phyloP scores from a whole-genome alignment of 2,888 invertebrate species.

The Tachystola acroxantha region DNA sequence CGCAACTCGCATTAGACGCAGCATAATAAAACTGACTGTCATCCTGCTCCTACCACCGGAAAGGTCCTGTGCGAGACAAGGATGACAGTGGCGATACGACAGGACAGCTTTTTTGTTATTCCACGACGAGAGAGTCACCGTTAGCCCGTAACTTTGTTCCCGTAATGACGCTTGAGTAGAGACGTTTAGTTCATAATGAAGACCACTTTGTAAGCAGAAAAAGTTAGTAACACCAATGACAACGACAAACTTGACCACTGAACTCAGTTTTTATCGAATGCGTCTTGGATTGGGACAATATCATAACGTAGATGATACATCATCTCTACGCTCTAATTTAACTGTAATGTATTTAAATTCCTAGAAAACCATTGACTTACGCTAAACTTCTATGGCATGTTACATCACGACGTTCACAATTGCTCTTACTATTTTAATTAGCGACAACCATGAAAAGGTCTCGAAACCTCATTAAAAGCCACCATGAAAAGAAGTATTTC shows the following conservation, averaged over 20 bases:
- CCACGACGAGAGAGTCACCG: constrained; percentile 54
- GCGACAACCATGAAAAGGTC: constrained; percentile 18
- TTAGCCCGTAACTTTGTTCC: constrained; percentile 60
- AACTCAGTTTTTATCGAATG: no score
- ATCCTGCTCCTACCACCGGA: constrained; percentile 50
- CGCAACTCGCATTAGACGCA: constrained; percentile 62
- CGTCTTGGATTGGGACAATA: no score
- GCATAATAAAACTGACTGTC: constrained; percentile 52
- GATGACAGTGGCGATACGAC: constrained; percentile 43
- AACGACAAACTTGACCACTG: no score
- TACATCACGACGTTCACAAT: no score
- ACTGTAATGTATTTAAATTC: no score
- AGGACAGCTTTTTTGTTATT: constrained; percentile 69
- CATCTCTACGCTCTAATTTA: no score
- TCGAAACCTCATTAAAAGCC: constrained; percentile 43
- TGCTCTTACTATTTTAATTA: constrained; percentile 19
- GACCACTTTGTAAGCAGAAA: neutral
- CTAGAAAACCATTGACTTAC: no score
- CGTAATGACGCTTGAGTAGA: constrained; percentile 53
- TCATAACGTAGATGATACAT: no score
- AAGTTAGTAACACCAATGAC: no score
- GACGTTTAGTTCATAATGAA: constrained; percentile 31
- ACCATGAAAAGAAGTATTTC: constrained; percentile 58
- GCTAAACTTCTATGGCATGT: no score
- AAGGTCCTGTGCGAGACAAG: constrained; percentile 46